These are phyloP conservation scores for Rhaphigaster nebulosa DNA, from an alignment of 2,888 invertebrate species.

Conservation along the genomic window DNA sequence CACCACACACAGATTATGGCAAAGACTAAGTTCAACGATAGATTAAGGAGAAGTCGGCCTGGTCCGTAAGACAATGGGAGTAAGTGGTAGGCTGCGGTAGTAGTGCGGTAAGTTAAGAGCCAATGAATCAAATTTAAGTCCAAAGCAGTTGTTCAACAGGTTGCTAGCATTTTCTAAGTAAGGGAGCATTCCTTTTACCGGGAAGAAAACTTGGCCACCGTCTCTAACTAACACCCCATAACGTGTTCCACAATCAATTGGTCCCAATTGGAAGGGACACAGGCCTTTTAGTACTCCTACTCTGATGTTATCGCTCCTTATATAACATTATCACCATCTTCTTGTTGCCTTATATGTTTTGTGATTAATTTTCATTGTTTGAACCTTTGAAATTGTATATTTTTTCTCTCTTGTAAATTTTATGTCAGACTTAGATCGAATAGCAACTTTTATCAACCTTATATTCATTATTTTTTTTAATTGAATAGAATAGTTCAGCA, in stretches of 20 bases:
- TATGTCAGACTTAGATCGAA: too few relatives aligned
- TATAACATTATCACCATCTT: neutral
- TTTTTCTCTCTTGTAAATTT: too few relatives aligned
- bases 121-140: constrained; percentile 34
- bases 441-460: too few relatives aligned
- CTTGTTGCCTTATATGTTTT: too few relatives aligned
- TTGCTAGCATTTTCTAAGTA: constrained; percentile 22
- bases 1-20: neutral
- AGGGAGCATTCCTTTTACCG: neutral
- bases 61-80: neutral
- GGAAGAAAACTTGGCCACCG: neutral
- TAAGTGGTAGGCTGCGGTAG: constrained; percentile 9
- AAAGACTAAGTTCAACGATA: neutral
- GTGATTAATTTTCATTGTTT: too few relatives aligned
- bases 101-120: constrained; percentile 19
- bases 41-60: neutral
- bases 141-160: constrained; percentile 29
- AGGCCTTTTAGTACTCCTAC: neutral
- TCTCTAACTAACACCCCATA: neutral
- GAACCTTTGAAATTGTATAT: too few relatives aligned
- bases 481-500: too few relatives aligned
- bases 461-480: too few relatives aligned
- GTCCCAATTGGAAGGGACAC: neutral
- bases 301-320: neutral
- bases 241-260: neutral